phyloP scores from a whole-genome alignment of 53 echinoderm and acorn worm species.

The Hippasteria phrygiana region DNA sequence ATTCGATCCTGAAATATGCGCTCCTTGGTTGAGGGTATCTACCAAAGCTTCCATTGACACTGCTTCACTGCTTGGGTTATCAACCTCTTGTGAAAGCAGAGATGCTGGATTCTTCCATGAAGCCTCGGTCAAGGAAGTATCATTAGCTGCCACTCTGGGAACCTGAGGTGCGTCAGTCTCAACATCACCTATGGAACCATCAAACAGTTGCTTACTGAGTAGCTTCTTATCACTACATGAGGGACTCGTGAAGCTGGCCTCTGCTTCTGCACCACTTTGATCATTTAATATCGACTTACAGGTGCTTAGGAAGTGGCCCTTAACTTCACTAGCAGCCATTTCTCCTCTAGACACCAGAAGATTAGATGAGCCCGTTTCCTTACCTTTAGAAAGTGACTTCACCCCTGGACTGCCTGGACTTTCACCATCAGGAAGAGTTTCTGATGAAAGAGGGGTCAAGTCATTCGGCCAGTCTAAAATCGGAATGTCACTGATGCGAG shows the following conservation, averaged over 20 bases:
- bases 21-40: background rate
- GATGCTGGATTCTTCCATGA: background rate
- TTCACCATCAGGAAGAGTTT: background rate
- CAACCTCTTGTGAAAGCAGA: background rate
- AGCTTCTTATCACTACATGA: background rate
- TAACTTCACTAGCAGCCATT: too few relatives aligned
- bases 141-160: background rate
- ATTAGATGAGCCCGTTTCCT: background rate
- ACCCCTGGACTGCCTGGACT: background rate
- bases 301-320: too few relatives aligned
- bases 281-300: too few relatives aligned
- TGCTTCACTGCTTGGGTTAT: background rate
- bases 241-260: too few relatives aligned
- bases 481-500: background rate
- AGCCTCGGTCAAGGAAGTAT: background rate
- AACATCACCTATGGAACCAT: background rate
- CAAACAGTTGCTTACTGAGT: background rate
- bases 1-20: background rate
- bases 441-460: background rate
- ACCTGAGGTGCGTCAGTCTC: conserved; percentile 8
- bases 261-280: too few relatives aligned
- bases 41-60: background rate
- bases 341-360: too few relatives aligned
- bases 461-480: background rate
- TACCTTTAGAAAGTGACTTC: background rate